Evolutionary conservation across 2,888 invertebrate species (phyloP).

Genomic region (Tromatobia lineatoria): DNA sequence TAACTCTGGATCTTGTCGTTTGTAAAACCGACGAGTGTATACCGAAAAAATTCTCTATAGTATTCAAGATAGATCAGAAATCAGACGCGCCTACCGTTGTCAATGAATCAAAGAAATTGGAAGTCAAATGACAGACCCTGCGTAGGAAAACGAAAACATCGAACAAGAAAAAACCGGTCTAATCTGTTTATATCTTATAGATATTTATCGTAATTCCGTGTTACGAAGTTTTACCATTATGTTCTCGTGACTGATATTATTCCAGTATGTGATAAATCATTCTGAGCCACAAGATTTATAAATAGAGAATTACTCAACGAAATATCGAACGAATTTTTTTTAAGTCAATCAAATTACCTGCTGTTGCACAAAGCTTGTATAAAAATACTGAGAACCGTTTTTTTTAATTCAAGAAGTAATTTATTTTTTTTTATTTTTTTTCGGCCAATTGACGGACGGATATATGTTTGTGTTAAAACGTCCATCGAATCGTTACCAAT

Average conservation of each 20-base stretch:
- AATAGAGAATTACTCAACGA: neutral
- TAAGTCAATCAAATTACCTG: neutral
- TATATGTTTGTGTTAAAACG: neutral
- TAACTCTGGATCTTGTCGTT: conserved; percentile 79
- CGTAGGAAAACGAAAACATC: conserved; percentile 3
- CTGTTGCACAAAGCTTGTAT: neutral
- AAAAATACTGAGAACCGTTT: neutral
- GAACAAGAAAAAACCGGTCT: conserved; percentile 38
- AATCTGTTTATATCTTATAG: conserved; percentile 13
- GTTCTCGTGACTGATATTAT: neutral
- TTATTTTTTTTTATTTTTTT: neutral
- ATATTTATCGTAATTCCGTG: conserved; percentile 8
- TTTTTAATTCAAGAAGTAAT: too few species aligned
- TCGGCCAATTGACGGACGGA: neutral
- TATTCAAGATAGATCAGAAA: conserved; percentile 77
- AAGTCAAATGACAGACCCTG: conserved; percentile 71
- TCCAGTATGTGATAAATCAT: neutral
- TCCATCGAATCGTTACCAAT: neutral
- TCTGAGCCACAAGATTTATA: neutral
- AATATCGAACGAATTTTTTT: neutral
- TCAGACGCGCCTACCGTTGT: conserved; percentile 73
- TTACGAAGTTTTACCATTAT: conserved; percentile 1
- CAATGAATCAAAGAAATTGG: conserved; percentile 73
- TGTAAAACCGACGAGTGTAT: conserved; percentile 81
- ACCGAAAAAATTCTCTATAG: conserved; percentile 76